A percentile compares a stretch with the other conserved stretches of the same genome.
Evolutionary conservation across 2,888 invertebrate genomes (phyloP).

Genomic region (Glyphotaelius pellucidus): DNA sequence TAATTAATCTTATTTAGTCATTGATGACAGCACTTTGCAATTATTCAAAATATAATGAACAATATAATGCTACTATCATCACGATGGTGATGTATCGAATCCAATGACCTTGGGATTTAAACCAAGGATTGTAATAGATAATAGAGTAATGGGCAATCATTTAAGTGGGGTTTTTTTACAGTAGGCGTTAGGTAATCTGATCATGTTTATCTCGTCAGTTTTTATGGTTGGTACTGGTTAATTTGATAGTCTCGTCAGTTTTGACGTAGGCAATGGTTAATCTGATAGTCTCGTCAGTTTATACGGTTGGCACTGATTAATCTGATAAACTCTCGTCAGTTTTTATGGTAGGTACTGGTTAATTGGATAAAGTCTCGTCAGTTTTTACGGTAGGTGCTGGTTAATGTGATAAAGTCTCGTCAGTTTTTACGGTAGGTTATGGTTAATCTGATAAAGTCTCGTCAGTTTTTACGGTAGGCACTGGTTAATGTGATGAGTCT

Average conservation of each 20-base stretch:
- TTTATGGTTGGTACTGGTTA: not conserved
- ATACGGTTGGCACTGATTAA: no score
- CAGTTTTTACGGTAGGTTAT: no score
- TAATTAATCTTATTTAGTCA: not conserved
- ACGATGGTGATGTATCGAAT: not conserved
- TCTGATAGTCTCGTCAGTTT: no score
- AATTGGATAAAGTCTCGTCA: not conserved
- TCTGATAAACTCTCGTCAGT: not conserved
- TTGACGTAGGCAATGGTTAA: no score
- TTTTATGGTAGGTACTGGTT: not conserved
- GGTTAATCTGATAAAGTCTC: no score
- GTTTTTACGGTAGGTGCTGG: not conserved
- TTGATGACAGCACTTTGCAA: not conserved
- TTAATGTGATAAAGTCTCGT: no score
- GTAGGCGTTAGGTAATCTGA: not conserved
- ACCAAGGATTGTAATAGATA: not conserved
- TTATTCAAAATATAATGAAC: not conserved
- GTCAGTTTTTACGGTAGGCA: no score
- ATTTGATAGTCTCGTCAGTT: no score
- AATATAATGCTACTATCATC: not conserved
- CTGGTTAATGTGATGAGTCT: no score
- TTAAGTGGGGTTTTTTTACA: not conserved
- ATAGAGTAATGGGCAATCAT: not conserved
- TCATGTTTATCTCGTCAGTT: not conserved
- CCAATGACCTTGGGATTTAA: not conserved